These are phyloP conservation scores for Megalonaias nervosa DNA, from an alignment of 1,140 invertebrate genomes.

Conservation along the genomic window DNA sequence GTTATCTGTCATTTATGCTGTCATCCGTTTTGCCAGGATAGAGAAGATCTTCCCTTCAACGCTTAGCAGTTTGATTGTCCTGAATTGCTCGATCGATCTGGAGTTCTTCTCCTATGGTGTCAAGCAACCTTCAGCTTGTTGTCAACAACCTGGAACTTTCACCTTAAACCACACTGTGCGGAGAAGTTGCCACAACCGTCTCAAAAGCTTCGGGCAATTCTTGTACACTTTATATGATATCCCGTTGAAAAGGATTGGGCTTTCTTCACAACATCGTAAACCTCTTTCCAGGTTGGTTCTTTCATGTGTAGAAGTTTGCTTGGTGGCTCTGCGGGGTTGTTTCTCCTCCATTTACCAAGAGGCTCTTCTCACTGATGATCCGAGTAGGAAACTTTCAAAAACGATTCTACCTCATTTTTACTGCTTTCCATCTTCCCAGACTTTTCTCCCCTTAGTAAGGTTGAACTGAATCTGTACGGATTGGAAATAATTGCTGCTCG, in stretches of 20 bases:
- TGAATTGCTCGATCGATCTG: constrained; percentile 33
- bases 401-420: constrained; percentile 15
- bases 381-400: constrained; percentile 12
- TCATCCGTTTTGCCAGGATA: constrained; percentile 18
- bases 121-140: too few relatives aligned
- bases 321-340: neutral
- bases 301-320: constrained; percentile 6
- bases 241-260: neutral
- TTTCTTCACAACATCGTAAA: too few relatives aligned
- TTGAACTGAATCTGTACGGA: constrained; percentile 15
- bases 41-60: constrained; percentile 22
- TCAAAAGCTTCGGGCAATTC: constrained; percentile 24
- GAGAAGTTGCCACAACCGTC: neutral
- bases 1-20: constrained; percentile 26
- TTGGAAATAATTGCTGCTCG: constrained; percentile 9
- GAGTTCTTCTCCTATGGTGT: constrained; percentile 2
- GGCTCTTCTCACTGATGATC: constrained; percentile 13
- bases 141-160: too few relatives aligned
- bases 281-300: constrained; percentile 18
- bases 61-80: constrained; percentile 34
- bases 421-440: constrained; percentile 13
- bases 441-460: constrained; percentile 14
- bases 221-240: constrained; percentile 34
- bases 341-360: constrained; percentile 2
- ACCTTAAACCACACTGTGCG: constrained; percentile 2